Percentiles rank a stretch among this genome's conserved stretches.
phyloP scores from a whole-genome alignment of 2,113 vertebrate genomes.

The Bufo bufo region DNA sequence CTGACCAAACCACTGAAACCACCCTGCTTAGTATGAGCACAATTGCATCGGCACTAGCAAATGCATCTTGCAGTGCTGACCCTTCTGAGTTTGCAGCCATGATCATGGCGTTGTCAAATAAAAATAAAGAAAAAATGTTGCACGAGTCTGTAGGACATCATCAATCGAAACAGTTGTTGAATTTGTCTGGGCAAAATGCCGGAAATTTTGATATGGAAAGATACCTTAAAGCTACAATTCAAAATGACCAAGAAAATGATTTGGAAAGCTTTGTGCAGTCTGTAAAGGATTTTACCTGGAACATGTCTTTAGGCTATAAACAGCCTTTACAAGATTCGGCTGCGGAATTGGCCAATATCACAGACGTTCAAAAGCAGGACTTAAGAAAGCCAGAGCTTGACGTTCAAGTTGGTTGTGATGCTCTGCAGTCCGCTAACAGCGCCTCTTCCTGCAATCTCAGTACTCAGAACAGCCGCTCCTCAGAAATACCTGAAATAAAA shows the following conservation, averaged over 20 bases:
- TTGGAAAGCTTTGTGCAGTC: constrained; percentile 62
- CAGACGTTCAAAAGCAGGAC: constrained; percentile 49
- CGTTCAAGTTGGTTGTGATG: not conserved
- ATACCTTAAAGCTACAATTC: constrained; percentile 81
- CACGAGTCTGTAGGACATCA: constrained; percentile 41
- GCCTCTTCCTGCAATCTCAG: not conserved
- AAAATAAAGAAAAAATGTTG: constrained; percentile 62
- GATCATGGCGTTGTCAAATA: constrained; percentile 87
- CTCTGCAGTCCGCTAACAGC: not conserved
- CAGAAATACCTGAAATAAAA: not conserved
- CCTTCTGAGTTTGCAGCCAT: constrained; percentile 90
- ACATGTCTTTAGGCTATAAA: constrained; percentile 59
- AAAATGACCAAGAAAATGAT: constrained; percentile 65
- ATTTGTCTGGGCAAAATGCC: constrained; percentile 68
- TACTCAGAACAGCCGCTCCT: not conserved
- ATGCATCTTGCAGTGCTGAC: constrained; percentile 86
- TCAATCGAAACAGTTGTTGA: constrained; percentile 38
- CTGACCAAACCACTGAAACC: not conserved
- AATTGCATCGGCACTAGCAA: constrained; percentile 89
- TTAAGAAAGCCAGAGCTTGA: constrained; percentile 20
- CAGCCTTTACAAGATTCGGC: constrained; percentile 35
- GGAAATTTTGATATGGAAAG: constrained; percentile 82
- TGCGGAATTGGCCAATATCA: constrained; percentile 53
- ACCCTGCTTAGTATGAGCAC: constrained; percentile 86
- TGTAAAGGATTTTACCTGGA: constrained; percentile 56